Base-by-base conservation (phyloP, 64 coral and sea anemone species). In the Montipora sp. region DNA sequence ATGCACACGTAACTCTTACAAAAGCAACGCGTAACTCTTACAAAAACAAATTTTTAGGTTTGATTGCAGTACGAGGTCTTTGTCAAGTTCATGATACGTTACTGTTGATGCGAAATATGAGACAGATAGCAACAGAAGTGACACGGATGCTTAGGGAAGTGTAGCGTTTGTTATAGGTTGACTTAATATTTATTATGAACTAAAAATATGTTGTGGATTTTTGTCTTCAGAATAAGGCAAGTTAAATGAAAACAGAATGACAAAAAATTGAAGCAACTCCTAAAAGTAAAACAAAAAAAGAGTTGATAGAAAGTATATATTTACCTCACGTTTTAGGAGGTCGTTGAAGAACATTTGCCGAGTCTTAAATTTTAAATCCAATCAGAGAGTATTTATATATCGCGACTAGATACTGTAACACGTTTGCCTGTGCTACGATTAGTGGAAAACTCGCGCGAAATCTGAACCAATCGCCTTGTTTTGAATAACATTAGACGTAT, bases 261-360 rank as follows among this genome's bases (percentile, higher is more conserved):
- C 2, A 48, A 71, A 49, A 72, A 71, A 72, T 23, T 22, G 9
- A 8, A 22, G 18, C 65, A 18, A n/a, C 8, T 47, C 60, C 45
- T 1, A 49, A 78, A 70, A 85, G 71, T 47, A 0, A 83, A 43
- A 46, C 15, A 13, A 83, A 0, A 47, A 85, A 72, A 48, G 47
- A 71, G 65, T 85, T 85, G 46, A 51, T 78, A 76, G 5, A 66
- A 63, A 14, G 16, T 68, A 83, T 5, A 47, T 23, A 57, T 65
- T 48, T 71, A 72, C 82, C 82, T 85, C 66, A 18, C 61, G 65
- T 85, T 85, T 85, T 46, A 50, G 68, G 63, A 85, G 82, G 65
- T 72, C 19, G 45, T 68, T 1, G 4, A 48, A 84, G 10, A 71
- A 7, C 7, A 9, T 13, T 61, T n/a, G 15, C 68, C 20, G 43